phyloP scores from a whole-genome alignment of 1,140 invertebrate species.

The Drosophila leontia region DNA sequence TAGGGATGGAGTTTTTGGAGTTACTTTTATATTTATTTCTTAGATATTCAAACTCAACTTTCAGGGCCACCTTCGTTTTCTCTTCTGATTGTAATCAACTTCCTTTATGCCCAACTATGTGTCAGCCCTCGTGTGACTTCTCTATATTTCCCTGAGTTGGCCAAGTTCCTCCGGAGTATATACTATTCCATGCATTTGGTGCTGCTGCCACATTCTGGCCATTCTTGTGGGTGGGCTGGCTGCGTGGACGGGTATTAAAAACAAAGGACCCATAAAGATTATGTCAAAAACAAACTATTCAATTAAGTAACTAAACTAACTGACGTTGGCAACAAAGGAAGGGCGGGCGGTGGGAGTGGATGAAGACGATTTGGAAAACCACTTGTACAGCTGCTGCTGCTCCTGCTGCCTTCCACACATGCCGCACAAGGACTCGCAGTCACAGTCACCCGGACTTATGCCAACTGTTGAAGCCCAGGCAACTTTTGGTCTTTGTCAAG shows the following conservation, averaged over 20 bases:
- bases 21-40: neutral
- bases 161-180: conserved; percentile 13
- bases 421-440: conserved; percentile 25
- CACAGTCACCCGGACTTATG: conserved; percentile 30
- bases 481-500: conserved; percentile 73
- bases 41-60: conserved; percentile 16
- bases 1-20: neutral
- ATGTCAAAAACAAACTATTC: conserved; percentile 83
- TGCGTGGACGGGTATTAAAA: conserved; percentile 67
- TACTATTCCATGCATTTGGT: conserved; percentile 1
- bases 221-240: conserved; percentile 24
- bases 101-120: conserved; percentile 72
- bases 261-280: conserved; percentile 82
- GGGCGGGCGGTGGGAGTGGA: neutral
- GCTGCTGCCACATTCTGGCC: conserved; percentile 14
- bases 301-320: conserved; percentile 84
- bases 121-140: conserved; percentile 60
- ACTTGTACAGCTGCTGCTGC: conserved; percentile 30
- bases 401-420: conserved; percentile 50
- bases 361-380: conserved; percentile 26
- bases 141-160: conserved; percentile 50
- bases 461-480: conserved; percentile 64
- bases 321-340: conserved; percentile 63
- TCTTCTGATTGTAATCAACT: conserved; percentile 66
- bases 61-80: conserved; percentile 49